Evolutionary conservation across 2,113 vertebrate species (phyloP).

Genomic region (Nansenia antarctica): DNA sequence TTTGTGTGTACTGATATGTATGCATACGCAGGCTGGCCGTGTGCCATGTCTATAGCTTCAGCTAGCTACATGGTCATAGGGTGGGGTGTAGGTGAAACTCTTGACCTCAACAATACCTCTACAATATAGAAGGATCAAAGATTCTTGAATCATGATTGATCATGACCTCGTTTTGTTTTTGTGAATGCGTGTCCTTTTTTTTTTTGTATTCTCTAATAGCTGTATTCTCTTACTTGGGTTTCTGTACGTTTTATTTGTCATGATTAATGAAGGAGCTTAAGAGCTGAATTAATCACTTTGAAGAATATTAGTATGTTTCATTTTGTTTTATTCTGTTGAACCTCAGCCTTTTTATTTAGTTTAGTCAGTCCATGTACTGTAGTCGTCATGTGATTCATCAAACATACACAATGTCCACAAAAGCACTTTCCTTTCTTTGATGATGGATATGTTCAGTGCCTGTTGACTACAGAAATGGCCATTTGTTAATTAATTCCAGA

Average conservation of each 20-base stretch:
- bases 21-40: neutral
- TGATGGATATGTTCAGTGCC: constrained; percentile 30
- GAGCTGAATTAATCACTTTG: constrained; percentile 1
- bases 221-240: neutral
- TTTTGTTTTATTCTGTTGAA: constrained; percentile 17
- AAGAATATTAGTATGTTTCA: neutral
- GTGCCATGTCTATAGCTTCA: neutral
- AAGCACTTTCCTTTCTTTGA: constrained; percentile 50
- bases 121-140: neutral
- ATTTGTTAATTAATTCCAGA: neutral
- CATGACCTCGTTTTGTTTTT: neutral
- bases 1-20: neutral
- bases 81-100: neutral
- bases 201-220: neutral
- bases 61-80: neutral
- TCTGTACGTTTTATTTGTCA: neutral
- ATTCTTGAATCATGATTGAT: neutral
- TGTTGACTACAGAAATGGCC: neutral
- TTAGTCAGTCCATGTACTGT: neutral
- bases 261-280: neutral
- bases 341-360: neutral
- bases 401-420: constrained; percentile 23
- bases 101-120: constrained; percentile 3
- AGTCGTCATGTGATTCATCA: neutral
- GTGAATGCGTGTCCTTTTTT: neutral